Percentiles rank a stretch among this genome's conserved stretches.
Conservation (phyloP, 1,140 invertebrate genomes). For the Drosophila arizonae region DNA sequence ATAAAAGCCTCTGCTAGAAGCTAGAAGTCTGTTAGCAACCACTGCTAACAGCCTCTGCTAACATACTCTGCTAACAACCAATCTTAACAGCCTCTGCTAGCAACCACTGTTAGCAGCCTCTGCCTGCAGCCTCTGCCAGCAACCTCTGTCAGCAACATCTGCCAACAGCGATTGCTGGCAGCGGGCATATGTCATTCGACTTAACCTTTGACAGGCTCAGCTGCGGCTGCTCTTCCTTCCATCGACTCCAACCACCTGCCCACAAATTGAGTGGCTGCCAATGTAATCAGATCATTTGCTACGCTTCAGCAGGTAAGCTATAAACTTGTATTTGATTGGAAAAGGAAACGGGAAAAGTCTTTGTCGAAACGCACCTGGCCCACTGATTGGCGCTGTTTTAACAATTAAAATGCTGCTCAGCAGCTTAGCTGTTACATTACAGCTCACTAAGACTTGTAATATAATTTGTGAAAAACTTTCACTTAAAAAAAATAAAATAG, state of each 20-base stretch:
- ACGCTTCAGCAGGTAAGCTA: slow-evolving; percentile 30
- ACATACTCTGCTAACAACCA: neutral
- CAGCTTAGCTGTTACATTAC: neutral
- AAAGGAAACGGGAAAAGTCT: slow-evolving; percentile 30
- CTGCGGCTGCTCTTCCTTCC: slow-evolving; percentile 1
- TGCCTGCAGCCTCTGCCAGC: too few relatives aligned
- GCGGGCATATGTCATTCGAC: slow-evolving; percentile 40
- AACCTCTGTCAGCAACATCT: too few relatives aligned
- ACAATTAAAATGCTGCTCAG: slow-evolving; percentile 5
- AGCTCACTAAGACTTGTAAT: too few relatives aligned
- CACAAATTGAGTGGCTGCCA: slow-evolving; percentile 47
- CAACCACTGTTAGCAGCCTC: neutral
- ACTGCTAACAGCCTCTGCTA: neutral
- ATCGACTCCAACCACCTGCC: slow-evolving; percentile 5
- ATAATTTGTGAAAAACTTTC: too few relatives aligned
- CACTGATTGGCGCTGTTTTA: neutral
- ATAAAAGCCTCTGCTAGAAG: too few relatives aligned
- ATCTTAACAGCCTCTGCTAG: too few relatives aligned
- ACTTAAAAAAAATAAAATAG: too few relatives aligned
- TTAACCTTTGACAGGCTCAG: slow-evolving; percentile 43
- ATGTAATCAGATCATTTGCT: slow-evolving; percentile 51
- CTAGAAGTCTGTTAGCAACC: neutral
- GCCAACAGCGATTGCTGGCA: too few relatives aligned
- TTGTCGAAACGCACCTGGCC: slow-evolving; percentile 12
- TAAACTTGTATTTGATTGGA: slow-evolving; percentile 42